Evolutionary conservation across 2,888 invertebrate genomes (phyloP), one percentile per base, ranked within the genome.

Genomic region (Nudaria mundana): DNA sequence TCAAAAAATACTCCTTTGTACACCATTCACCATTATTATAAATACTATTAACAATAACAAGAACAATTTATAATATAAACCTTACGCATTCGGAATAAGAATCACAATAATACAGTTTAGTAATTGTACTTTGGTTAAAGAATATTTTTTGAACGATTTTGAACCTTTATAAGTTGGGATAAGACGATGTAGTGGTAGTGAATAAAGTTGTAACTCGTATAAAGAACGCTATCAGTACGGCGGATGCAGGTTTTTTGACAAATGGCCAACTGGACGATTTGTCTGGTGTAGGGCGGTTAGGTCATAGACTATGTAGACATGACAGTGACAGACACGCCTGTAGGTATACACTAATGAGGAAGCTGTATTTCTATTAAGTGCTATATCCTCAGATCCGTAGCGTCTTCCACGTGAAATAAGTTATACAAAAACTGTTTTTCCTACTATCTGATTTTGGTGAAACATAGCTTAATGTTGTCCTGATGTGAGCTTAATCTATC

Each of bases 161-260:
- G 42, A 47, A 61, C 61, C 52, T 65, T 78, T 69, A 42, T 2
- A 1, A 26, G 16, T 46, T 5, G 62, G 32, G 23, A 48, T 77
- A 76, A 60, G 61, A 61, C 34, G 38, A 47, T 37, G 23, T 13
- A 11, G 41, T 40, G 44, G 52, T 48, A 48, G 45, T 48, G 22
- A 33, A 44, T 53, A 63, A 51, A 40, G 52, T 63, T 68, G 69
- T 53, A 46, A 35, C 40, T 54, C 55, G 54, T 43, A 82, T 78
- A 84, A 84, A 78, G 74, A 68, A 77, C 77, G 81, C 80, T 86
- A 85, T 81, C 80, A 77, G 70, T 63, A 67, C 28, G 74, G 77
- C 87, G 87, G 86, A 87, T 83, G 84, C 83, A 87, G 81, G 84
- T 83, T 85, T 86, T 88, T 84, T 88, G 88, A 88, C 80, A 88